Base-by-base conservation (phyloP, 2,888 invertebrate species). In the Itoplectis maculator region DNA sequence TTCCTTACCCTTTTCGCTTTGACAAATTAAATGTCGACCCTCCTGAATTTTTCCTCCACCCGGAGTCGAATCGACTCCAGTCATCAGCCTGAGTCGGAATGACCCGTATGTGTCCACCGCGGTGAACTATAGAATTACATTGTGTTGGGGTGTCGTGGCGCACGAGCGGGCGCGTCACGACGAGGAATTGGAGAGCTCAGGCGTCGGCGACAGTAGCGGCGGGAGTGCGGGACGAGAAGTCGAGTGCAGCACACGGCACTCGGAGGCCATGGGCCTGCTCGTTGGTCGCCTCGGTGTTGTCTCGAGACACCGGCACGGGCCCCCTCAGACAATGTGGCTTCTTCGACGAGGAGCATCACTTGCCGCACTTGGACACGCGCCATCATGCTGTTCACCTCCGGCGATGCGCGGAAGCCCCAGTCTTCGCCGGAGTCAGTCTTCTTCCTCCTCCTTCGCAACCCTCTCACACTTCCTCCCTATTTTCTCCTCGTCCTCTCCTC, bases 361-460 rank as follows among this genome's bases (percentile, higher is more conserved):
- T 89, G 90, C 88, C 89, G n/a, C n/a, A 90, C 91, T 91, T 91
- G 90, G 91, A 90, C 91, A 92, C 92, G 92, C 88, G 91, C 90
- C 89, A 87, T 85, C 69, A 54, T 74, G 66, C 59, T 59, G 23
- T 42, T 37, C 59, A 47, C 65, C 49, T 49, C 20, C 45, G 37
- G 65, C 40, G 42, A 7, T 72, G 59, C 66, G 11, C 66, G 4
- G 88, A 89, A 89, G 87, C 89, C 88, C 81, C 79, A n/a, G 78
- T 76, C 73, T 66, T 70, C 74, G 68, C 54, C n/a, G n/a, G n/a
- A n/a, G 65, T 63, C 45, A 49, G 42, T 56, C 68, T 56, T 54
- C 40, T 40, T 40, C 37, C 51, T 49, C 63, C 40, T n/a, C 5
- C 42, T n/a, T n/a, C n/a, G n/a, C n/a, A n/a, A n/a, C n/a, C 13